These are phyloP conservation scores for Ctenopoma kingsleyae DNA, from an alignment of 2,797 vertebrate genomes.

Conservation along the genomic window DNA sequence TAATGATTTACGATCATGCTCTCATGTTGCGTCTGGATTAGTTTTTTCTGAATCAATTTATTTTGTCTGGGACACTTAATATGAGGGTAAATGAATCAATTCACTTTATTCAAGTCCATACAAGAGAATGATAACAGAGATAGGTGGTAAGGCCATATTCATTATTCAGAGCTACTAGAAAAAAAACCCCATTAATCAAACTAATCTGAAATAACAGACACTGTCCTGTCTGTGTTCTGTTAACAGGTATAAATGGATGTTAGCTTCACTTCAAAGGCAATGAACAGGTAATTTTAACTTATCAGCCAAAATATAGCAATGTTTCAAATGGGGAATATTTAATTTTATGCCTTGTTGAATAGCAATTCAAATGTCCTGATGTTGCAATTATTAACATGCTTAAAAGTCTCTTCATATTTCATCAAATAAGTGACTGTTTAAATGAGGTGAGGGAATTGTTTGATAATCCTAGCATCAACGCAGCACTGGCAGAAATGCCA, in stretches of 20 bases:
- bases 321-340: slow-evolving; percentile 31
- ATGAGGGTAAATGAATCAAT: slow-evolving; percentile 27
- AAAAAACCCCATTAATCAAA: slow-evolving; percentile 33
- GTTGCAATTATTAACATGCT: slow-evolving; percentile 32
- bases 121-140: slow-evolving; percentile 33
- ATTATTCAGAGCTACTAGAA: slow-evolving; percentile 40
- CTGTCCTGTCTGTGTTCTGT: slow-evolving; percentile 33
- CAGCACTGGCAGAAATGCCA: slow-evolving; percentile 44
- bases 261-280: slow-evolving; percentile 17
- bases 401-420: slow-evolving; percentile 33
- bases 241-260: slow-evolving; percentile 54
- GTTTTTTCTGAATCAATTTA: slow-evolving; percentile 36
- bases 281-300: slow-evolving; percentile 31
- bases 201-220: slow-evolving; percentile 38
- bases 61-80: slow-evolving; percentile 48
- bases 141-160: slow-evolving; percentile 27
- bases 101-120: slow-evolving; percentile 29
- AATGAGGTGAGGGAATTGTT: slow-evolving; percentile 46
- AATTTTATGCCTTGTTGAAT: slow-evolving; percentile 29
- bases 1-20: slow-evolving; percentile 33
- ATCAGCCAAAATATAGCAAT: slow-evolving; percentile 31
- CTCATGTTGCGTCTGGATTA: slow-evolving; percentile 32
- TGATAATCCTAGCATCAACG: slow-evolving; percentile 36
- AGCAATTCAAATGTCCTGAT: slow-evolving; percentile 25
- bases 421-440: slow-evolving; percentile 17